Base-by-base conservation (phyloP, 2,797 vertebrate species). In the Pangasius mekongensis region DNA sequence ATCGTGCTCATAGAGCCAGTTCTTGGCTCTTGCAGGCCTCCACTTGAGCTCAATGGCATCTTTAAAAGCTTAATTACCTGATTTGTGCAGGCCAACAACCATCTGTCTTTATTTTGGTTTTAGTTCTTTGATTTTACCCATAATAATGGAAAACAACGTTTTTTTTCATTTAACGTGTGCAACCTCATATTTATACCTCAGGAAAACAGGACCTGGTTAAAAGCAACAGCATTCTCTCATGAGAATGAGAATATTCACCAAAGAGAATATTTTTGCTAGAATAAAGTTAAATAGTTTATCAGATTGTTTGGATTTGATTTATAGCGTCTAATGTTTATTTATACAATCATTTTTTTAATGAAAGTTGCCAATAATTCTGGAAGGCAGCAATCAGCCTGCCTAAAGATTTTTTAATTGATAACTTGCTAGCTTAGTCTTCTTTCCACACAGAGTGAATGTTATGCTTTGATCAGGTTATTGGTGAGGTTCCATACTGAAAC, bases 401-500 rank as follows among this genome's bases (percentile, higher is more conserved):
- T 81, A 47, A 81, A 81, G 56, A 62, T 43, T 33, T 62, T 84
- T 84, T 69, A 64, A 83, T 83, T 47, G 81, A 24, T 54, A 54
- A 20, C 47, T 69, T 10, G 5, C 83, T 84, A 66, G 83, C 64
- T 52, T 67, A 67, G 20, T 54, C 64, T 52, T 64, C 83, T 84
- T 67, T 52, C 47, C 49, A 24, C 47, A 69, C 64, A 30, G 27
- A 54, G 83, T 54, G 64, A 69, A 84, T 84, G 5, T 69, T 69
- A 33, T 52, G 83, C 83, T 84, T 84, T 84, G 83, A 84, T 84
- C 83, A 84, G 69, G 16, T 52, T 54, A 69, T 84, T 84, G 83
- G 83, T 52, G 64, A 69, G 24, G 64, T 84, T 64, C 64, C 83
- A 84, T 84, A 13, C 64, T 84, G 83, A 84, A 84, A 67, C 47